phyloP scores from a whole-genome alignment of 2,888 invertebrate genomes.

The Branchinecta sandiegonensis region DNA sequence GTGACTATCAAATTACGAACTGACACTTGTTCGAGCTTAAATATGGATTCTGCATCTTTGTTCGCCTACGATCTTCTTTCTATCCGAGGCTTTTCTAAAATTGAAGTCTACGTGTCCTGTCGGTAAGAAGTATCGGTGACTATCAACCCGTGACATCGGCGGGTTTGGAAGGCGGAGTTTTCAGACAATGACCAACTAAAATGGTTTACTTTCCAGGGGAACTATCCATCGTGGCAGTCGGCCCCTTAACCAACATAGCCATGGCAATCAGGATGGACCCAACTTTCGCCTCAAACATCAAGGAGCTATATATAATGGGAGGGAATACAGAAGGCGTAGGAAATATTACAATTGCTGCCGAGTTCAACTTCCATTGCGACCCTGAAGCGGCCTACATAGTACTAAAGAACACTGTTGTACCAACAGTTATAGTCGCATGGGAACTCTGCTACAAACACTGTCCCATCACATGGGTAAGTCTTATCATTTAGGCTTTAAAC shows the following conservation, averaged over 20 bases:
- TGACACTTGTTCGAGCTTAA: too few species aligned
- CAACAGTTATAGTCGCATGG: conserved; percentile 36
- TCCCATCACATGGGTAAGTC: conserved; percentile 21
- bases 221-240: conserved; percentile 49
- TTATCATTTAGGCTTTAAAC: too few species aligned
- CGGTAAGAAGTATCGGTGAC: too few species aligned
- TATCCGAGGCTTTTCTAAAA: too few species aligned
- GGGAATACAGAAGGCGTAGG: conserved; percentile 48
- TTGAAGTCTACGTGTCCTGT: too few species aligned
- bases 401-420: conserved; percentile 34
- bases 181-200: background rate
- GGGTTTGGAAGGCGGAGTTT: too few species aligned
- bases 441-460: conserved; percentile 31
- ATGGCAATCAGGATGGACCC: conserved; percentile 53
- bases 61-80: too few species aligned
- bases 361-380: conserved; percentile 42
- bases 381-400: conserved; percentile 41
- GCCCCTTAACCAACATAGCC: conserved; percentile 65
- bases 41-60: too few species aligned
- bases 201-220: conserved; percentile 37
- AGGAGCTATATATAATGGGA: conserved; percentile 59
- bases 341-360: conserved; percentile 34
- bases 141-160: too few species aligned
- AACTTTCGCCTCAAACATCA: conserved; percentile 45
- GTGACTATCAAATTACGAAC: too few species aligned